Evolutionary conservation across 2,797 vertebrate genomes (phyloP).

Genomic region (Taeniopygia guttata): DNA sequence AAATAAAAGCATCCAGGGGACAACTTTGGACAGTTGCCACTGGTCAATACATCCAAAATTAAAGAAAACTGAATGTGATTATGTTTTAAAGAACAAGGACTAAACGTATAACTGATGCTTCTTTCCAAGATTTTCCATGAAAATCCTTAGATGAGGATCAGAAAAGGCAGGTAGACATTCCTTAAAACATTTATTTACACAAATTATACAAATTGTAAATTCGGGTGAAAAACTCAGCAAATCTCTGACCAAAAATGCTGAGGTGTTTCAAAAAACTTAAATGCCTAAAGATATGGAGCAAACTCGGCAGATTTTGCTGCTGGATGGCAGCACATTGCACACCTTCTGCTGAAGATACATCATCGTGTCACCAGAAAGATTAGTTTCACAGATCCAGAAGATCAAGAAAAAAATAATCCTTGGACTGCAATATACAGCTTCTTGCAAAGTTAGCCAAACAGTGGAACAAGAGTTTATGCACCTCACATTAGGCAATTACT

Average conservation of each 20-base stretch:
- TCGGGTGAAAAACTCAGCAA: neutral
- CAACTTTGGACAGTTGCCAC: neutral
- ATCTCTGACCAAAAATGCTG: neutral
- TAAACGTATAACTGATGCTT: neutral
- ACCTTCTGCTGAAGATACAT: neutral
- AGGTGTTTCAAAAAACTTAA: neutral
- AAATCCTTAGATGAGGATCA: neutral
- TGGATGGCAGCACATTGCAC: neutral
- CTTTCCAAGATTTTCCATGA: neutral
- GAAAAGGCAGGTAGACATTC: neutral
- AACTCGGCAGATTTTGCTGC: neutral
- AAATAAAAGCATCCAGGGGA: neutral
- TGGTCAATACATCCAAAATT: neutral
- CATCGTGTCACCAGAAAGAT: neutral
- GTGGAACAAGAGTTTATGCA: neutral
- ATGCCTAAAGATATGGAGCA: neutral
- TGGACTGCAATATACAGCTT: neutral
- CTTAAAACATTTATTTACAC: neutral
- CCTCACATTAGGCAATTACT: neutral
- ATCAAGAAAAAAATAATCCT: neutral
- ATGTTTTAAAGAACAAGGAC: neutral
- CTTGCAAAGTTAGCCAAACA: neutral
- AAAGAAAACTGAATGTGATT: neutral
- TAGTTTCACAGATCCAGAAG: neutral
- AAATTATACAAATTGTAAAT: neutral